Evolutionary conservation across 2,888 invertebrate species (phyloP), one percentile per base, ranked within the genome.

Genomic region (Heteromurus nitidus): DNA sequence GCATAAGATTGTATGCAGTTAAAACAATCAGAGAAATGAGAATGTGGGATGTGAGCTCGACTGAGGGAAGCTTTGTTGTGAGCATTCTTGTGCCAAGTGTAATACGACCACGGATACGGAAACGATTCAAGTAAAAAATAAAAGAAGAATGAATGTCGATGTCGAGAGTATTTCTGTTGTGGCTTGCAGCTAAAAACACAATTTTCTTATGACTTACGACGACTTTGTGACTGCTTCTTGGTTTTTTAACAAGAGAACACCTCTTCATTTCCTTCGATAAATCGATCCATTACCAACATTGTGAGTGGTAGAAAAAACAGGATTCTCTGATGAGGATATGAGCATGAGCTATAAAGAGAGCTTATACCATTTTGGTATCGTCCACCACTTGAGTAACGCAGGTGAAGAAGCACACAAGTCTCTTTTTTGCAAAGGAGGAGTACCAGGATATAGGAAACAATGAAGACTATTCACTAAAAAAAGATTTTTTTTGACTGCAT

Each of bases 211-310:
- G 69, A 30, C 69, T 30, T 69, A 3, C 30, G 20, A 55, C 7
- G 3, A 24, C 22, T 55, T n/a, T n/a, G n/a, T 47, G 47, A 47
- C n/a, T 47, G 47, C 13, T 16, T 7, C n/a, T 3, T 20, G 28
- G 11, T 22, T 22, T 65, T 18, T 36, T 36, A 44, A 18, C 22
- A 16, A 65, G 42, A 53, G 20, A 36, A 30, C 31, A 69, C 67
- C 26, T n/a, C n/a, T 30, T 47, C 67, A 64, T 64, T 64, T 64
- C 64, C 69, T 69, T 69, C 55, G 69, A 55, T 69, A 69, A 69
- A 69, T 69, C 69, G 69, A 69, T 69, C 55, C 69, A 69, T n/a
- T n/a, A n/a, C n/a, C n/a, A n/a, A n/a, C n/a, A n/a, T 69, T 69
- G 69, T 69, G 47, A 11, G 47, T 47, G n/a, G n/a, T n/a, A n/a